These are phyloP conservation scores for Pachyrhynchus sulphureomaculatus DNA, from an alignment of 1,140 invertebrate genomes.

Conservation along the genomic window DNA sequence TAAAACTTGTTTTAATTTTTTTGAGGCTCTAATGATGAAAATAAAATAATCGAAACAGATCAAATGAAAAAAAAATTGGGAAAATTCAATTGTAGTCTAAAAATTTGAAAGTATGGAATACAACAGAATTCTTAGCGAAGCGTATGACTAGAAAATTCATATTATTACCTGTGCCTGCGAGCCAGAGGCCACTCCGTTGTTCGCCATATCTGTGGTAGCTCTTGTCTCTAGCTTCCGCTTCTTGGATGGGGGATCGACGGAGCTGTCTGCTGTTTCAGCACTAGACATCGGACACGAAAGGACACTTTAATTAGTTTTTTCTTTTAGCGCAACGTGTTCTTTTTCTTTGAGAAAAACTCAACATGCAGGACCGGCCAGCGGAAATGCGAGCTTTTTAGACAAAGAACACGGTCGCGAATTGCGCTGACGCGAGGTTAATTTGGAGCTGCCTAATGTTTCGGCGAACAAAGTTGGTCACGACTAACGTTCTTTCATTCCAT, in stretches of 20 bases:
- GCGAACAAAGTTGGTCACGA: too few relatives aligned
- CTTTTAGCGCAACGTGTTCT: neutral
- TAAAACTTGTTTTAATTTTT: too few relatives aligned
- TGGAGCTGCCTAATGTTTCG: neutral
- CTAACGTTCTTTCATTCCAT: too few relatives aligned
- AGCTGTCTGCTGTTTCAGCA: slow-evolving; percentile 80
- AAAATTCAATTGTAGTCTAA: too few relatives aligned
- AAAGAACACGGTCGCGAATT: neutral
- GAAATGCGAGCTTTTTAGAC: slow-evolving; percentile 7
- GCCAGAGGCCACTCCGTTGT: slow-evolving; percentile 67
- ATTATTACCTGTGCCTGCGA: slow-evolving; percentile 42
- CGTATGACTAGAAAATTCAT: too few relatives aligned
- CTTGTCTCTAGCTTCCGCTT: slow-evolving; percentile 74
- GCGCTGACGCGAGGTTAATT: neutral
- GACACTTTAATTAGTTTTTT: slow-evolving; percentile 43
- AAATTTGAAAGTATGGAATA: too few relatives aligned
- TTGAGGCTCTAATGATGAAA: too few relatives aligned
- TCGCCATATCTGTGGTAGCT: slow-evolving; percentile 70
- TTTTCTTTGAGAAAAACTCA: slow-evolving; percentile 1
- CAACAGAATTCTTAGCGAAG: too few relatives aligned
- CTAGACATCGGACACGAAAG: slow-evolving; percentile 80
- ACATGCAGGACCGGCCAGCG: neutral
- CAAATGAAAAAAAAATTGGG: too few relatives aligned
- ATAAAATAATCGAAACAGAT: too few relatives aligned
- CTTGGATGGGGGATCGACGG: slow-evolving; percentile 83